A percentile compares a stretch with the other conserved stretches of the same genome.
These are phyloP conservation scores for Cottoperca gobio DNA, from an alignment of 2,797 vertebrate genomes.

Conservation along the genomic window DNA sequence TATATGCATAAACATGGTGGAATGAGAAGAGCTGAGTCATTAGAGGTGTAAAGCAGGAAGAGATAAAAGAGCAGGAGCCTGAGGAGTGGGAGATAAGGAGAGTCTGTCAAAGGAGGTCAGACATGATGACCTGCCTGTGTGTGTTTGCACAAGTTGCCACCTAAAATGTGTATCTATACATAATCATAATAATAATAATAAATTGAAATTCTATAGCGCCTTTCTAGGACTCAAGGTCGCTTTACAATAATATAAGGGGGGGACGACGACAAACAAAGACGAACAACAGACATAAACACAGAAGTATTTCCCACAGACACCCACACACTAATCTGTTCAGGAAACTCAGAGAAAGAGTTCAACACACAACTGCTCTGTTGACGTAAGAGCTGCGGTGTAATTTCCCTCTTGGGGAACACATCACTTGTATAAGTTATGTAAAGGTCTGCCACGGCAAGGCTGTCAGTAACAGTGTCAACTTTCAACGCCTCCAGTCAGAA, in stretches of 20 bases:
- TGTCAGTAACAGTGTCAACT: not conserved
- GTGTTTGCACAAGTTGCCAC: not conserved
- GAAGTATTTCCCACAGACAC: not conserved
- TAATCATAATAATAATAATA: too few relatives aligned
- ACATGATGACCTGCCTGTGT: not conserved
- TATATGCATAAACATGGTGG: not conserved
- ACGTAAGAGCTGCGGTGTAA: not conserved
- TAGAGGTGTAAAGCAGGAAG: not conserved
- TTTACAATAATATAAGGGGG: too few relatives aligned
- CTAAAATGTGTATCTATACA: not conserved
- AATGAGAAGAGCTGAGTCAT: slow-evolving; percentile 14
- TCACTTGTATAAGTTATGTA: not conserved
- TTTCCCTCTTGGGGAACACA: slow-evolving; percentile 11
- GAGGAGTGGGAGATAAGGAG: slow-evolving; percentile 10
- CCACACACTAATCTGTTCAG: not conserved
- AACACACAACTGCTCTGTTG: not conserved
- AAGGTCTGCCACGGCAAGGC: not conserved
- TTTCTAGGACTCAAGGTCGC: too few relatives aligned
- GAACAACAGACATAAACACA: too few relatives aligned
- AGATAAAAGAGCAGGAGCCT: slow-evolving; percentile 10
- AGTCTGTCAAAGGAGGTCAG: not conserved
- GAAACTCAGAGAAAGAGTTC: slow-evolving; percentile 1
- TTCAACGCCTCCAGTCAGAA: not conserved
- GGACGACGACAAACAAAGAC: too few relatives aligned
- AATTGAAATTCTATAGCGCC: too few relatives aligned